Base-by-base conservation (phyloP, 2,113 vertebrate genomes). In the Chaetops frenatus region DNA sequence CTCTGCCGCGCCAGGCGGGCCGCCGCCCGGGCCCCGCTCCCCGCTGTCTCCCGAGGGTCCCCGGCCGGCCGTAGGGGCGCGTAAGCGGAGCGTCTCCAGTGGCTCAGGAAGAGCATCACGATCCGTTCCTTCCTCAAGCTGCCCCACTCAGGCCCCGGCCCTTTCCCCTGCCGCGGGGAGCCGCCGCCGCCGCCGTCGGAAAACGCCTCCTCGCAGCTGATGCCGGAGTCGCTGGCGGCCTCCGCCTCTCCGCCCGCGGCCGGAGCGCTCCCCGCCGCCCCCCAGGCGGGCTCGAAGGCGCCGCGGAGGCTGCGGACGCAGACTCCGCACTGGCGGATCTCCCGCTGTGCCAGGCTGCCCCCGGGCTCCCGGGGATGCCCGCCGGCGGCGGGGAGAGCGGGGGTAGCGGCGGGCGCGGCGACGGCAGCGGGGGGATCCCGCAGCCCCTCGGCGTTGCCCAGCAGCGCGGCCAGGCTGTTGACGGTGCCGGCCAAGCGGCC, bases 21-120 rank as follows among this genome's bases (percentile, higher is more conserved):
- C 8, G 98, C 95, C 11, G 96, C 97, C 21, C 92, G 88, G 31
- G 87, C 18, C 56, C 64, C 19, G 0, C 19, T 38, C 7, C 48
- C 54, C 60, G 65, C 54, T 15, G n/a, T 22, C 51, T 72, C 22
- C 23, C 89, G 47, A 70, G 21, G 54, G 45, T 60, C 94, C 97
- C 83, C 84, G 83, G 74, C 97, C 98, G 80, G 97, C 96, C 81
- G 21, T 96, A 10, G 97, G 96, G 0, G 53, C 4, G 97, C 87
- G 78, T 98, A 99, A 27, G 98, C 98, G 0, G 98, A 99, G 90
- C 98, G 99, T 96, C 98, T 99, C 99, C 99, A 99, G 97, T 99
- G 99, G 67, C 98, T 97, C 44, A 99, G 97, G 96, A 99, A 99
- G 60, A 99, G 97, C 70, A 98, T 98, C 31, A 99, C 98, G 22